Evolutionary conservation across 2,888 invertebrate species (phyloP).

Genomic region (Xanthostigma xanthostigma): DNA sequence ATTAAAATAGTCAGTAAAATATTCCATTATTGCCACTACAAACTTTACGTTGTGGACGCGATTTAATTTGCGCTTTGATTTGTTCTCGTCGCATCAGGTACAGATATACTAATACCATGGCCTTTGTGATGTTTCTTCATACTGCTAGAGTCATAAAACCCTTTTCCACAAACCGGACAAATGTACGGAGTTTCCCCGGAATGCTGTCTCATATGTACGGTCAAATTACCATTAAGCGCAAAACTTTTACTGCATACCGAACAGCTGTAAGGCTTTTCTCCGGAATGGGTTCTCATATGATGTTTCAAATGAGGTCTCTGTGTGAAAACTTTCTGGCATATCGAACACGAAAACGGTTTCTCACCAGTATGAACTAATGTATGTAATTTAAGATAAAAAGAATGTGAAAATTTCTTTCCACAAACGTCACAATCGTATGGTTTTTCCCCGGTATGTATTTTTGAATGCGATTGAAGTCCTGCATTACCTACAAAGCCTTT

Average conservation of each 20-base stretch:
- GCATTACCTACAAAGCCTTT: slow-evolving; percentile 8
- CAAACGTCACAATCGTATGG: slow-evolving; percentile 10
- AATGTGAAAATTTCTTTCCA: slow-evolving; percentile 9
- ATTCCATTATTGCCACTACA: no score
- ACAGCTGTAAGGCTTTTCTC: slow-evolving; percentile 71
- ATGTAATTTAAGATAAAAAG: slow-evolving; percentile 4
- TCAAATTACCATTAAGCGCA: slow-evolving; percentile 23
- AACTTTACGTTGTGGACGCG: no score
- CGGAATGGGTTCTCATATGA: slow-evolving; percentile 94
- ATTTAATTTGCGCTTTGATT: no score
- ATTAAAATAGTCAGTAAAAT: no score
- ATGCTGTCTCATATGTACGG: slow-evolving; percentile 22
- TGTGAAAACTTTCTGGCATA: slow-evolving; percentile 85
- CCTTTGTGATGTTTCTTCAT: slow-evolving; percentile 10
- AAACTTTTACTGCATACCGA: slow-evolving; percentile 17
- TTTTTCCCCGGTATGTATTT: slow-evolving; percentile 10
- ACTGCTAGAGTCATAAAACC: slow-evolving; percentile 20
- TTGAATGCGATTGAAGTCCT: slow-evolving; percentile 7
- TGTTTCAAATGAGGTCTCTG: slow-evolving; percentile 81
- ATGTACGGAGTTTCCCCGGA: slow-evolving; percentile 17
- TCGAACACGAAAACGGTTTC: slow-evolving; percentile 44
- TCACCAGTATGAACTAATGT: slow-evolving; percentile 2
- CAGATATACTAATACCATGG: slow-evolving; percentile 1
- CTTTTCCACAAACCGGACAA: slow-evolving; percentile 19
- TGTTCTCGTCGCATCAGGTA: no score